Base-by-base conservation (phyloP, 2,888 invertebrate genomes). In the Sphecodes monilicornis region DNA sequence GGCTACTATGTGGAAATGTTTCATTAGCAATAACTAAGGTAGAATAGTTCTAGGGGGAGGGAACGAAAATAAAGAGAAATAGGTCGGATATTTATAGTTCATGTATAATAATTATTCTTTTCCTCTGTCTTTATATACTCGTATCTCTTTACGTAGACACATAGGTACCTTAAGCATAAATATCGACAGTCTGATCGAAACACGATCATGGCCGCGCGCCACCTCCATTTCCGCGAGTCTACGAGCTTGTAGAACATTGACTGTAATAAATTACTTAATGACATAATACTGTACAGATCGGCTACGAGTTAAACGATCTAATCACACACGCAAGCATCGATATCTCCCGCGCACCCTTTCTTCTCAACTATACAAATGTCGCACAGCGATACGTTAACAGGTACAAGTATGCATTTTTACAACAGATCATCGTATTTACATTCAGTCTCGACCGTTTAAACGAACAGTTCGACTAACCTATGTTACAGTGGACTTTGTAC, bases 351-450 rank as follows among this genome's bases (percentile, higher is more conserved):
- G 16, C 16, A 43, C 43, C 43, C 4, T 11, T 16, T 43, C 43
- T 11, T 43, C 54, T n/a, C 3, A 4, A 54, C 4, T n/a, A 76
- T 79, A 77, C 80, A 80, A 79, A 36, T 36, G 68, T 88, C 88
- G 89, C 86, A 80, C 87, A 88, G 88, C 85, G 88, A 86, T 87
- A 76, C 64, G 36, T 80, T 79, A 72, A 79, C 84, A 82, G 85
- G 80, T 87, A 87, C 87, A 74, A 74, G 29, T 76, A 60, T 29
- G 11, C 16, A 3, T 75, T 57, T 79, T 71, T 73, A 50, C 68
- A 70, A 54, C 78, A 50, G 36, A 29, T 36, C 76, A 16, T 41
- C 29, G 16, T 36, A 64, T 64, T 64, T 72, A 60, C 79, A 82
- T 18, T 76, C 39, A 70, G 26, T 46, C 46, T 32, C 71, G 29